These are phyloP conservation scores for Agrochola circellaris DNA, from an alignment of 2,888 invertebrate genomes.

Conservation along the genomic window DNA sequence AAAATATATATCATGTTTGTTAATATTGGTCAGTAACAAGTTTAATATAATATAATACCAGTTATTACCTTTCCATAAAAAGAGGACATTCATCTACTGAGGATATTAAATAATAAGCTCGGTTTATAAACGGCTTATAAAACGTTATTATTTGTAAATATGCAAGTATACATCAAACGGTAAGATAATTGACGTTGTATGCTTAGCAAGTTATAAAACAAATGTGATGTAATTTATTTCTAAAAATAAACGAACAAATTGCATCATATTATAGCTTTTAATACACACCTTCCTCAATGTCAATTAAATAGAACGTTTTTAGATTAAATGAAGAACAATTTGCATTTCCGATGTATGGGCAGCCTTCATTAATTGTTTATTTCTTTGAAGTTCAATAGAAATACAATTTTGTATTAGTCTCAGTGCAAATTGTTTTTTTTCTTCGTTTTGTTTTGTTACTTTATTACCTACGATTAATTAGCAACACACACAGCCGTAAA, in stretches of 20 bases:
- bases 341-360: constrained; percentile 22
- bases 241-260: constrained; percentile 23
- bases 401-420: neutral
- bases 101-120: constrained; percentile 11
- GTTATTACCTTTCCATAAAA: constrained; percentile 21
- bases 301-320: constrained; percentile 23
- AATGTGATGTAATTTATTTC: constrained; percentile 14
- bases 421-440: neutral
- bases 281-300: constrained; percentile 19
- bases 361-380: constrained; percentile 27
- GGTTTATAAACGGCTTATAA: constrained; percentile 3
- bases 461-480: neutral
- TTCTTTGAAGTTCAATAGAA: constrained; percentile 22
- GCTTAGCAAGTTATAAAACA: constrained; percentile 29
- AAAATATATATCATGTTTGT: neutral
- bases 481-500: neutral
- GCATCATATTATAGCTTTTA: constrained; percentile 18
- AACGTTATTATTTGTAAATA: constrained; percentile 24
- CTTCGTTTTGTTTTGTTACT: neutral
- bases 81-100: constrained; percentile 15
- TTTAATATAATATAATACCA: constrained; percentile 2
- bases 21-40: neutral
- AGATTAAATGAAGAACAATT: constrained; percentile 24
- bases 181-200: constrained; percentile 21
- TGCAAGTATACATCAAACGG: constrained; percentile 16